Percentiles rank a stretch among this genome's conserved stretches.
phyloP scores from a whole-genome alignment of 1,140 invertebrate species.

The Varroa destructor region DNA sequence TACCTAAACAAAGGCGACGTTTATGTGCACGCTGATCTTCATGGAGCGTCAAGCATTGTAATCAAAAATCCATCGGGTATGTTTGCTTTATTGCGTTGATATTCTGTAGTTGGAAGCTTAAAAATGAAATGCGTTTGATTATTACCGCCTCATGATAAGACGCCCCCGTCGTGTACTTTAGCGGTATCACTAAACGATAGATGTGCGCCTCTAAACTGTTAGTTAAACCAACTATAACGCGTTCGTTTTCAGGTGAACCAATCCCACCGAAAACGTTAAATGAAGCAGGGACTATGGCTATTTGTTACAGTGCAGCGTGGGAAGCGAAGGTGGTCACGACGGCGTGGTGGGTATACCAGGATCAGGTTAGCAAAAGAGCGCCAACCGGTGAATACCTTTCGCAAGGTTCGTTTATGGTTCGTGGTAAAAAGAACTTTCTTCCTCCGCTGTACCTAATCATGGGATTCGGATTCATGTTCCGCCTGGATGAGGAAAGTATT shows the following conservation, averaged over 20 bases:
- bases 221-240: neutral
- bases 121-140: neutral
- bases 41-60: conserved; percentile 83
- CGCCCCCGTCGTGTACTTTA: no score
- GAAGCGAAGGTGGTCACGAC: conserved; percentile 85
- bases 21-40: conserved; percentile 76
- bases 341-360: conserved; percentile 89
- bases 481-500: conserved; percentile 50
- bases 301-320: conserved; percentile 93
- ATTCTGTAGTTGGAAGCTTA: neutral
- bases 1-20: conserved; percentile 71
- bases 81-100: neutral
- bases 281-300: conserved; percentile 91
- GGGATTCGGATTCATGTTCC: conserved; percentile 85
- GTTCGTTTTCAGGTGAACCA: conserved; percentile 41
- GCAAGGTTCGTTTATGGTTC: conserved; percentile 93
- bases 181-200: neutral
- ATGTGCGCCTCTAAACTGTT: no score
- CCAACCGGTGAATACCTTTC: conserved; percentile 91
- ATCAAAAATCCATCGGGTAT: conserved; percentile 66
- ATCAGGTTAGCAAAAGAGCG: conserved; percentile 85
- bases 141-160: no score
- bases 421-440: conserved; percentile 93
- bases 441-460: conserved; percentile 77
- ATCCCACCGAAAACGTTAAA: conserved; percentile 85